Conservation (phyloP, 2,797 vertebrate genomes). For the Pelobates cultripes region DNA sequence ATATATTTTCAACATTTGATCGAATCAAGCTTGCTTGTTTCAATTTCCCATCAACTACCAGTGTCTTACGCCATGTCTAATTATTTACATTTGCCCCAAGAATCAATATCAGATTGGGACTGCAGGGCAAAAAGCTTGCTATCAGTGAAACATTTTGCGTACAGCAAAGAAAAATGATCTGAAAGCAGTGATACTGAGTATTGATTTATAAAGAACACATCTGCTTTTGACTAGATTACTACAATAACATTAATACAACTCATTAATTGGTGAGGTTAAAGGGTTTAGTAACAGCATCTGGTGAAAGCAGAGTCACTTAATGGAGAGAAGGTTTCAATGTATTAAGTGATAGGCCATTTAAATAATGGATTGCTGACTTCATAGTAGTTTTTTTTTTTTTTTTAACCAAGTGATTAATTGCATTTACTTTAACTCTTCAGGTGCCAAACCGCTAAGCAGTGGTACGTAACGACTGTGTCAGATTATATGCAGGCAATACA, state of each 20-base stretch:
- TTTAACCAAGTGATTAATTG: too few relatives aligned
- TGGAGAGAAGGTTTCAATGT: background rate
- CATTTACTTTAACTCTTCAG: too few relatives aligned
- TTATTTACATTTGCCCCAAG: background rate
- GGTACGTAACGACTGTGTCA: too few relatives aligned
- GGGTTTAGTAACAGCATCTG: background rate
- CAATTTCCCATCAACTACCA: background rate
- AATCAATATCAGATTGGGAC: background rate
- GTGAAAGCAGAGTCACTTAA: background rate
- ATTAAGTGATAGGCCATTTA: background rate
- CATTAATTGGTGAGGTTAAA: background rate
- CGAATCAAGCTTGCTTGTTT: background rate
- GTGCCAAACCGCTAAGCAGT: too few relatives aligned
- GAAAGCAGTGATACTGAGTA: conserved; percentile 6
- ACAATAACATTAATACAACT: background rate
- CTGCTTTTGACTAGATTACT: background rate
- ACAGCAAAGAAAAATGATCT: background rate
- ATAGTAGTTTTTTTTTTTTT: too few relatives aligned
- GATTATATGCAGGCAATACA: too few relatives aligned
- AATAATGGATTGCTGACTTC: too few relatives aligned
- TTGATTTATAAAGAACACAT: background rate
- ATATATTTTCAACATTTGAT: background rate
- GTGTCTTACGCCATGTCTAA: background rate
- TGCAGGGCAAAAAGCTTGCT: background rate
- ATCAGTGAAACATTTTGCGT: background rate